Conservation (phyloP, 2,113 vertebrate genomes). For the Notarius lentiginosus region DNA sequence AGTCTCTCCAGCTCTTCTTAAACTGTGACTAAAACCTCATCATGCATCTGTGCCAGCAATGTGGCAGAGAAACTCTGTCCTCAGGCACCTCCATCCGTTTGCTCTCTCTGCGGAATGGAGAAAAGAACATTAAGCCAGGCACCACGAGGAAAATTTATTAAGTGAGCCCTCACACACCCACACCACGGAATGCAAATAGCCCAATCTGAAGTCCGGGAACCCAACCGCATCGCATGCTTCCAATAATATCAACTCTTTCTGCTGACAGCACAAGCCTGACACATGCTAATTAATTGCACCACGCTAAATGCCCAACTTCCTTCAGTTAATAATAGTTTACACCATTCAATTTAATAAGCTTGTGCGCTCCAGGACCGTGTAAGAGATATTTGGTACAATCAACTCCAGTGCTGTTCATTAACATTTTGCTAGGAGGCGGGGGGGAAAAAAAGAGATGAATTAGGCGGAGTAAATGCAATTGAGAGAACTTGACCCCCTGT, state of each 20-base stretch:
- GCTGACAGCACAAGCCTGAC: constrained; percentile 15
- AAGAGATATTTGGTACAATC: constrained; percentile 25
- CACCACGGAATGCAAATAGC: constrained; percentile 37
- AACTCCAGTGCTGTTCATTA: constrained; percentile 51
- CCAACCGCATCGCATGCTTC: neutral
- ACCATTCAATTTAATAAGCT: constrained; percentile 34
- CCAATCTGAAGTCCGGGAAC: constrained; percentile 1
- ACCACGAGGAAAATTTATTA: constrained; percentile 32
- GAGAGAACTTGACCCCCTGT: constrained; percentile 23
- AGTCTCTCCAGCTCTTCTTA: constrained; percentile 18
- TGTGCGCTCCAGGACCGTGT: constrained; percentile 12
- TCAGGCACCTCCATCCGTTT: constrained; percentile 37
- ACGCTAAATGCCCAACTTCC: constrained; percentile 28
- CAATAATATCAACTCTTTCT: neutral
- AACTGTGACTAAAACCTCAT: constrained; percentile 44
- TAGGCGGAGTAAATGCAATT: neutral
- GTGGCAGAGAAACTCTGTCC: constrained; percentile 33
- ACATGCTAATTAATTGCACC: constrained; percentile 41
- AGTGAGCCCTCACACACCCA: constrained; percentile 25
- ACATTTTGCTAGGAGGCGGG: neutral
- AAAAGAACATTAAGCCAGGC: constrained; percentile 27
- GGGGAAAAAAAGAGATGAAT: neutral
- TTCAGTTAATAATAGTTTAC: constrained; percentile 38
- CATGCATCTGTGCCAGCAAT: constrained; percentile 37
- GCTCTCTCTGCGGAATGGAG: neutral